Evolutionary conservation across 2,797 vertebrate species (phyloP), one percentile per base, ranked within the genome.

Genomic region (Muraenolepis orangiensis): DNA sequence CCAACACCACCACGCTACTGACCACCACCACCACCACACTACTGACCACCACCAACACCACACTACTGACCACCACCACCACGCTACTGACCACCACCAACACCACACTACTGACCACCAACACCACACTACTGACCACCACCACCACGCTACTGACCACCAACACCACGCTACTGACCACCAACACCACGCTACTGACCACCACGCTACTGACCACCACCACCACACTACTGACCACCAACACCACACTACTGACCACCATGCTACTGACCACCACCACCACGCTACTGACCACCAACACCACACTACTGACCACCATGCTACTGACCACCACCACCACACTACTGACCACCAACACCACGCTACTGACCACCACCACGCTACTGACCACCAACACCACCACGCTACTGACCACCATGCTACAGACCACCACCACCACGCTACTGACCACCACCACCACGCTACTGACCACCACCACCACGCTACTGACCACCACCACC

Each of bases 331-430:
- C n/a, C n/a, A n/a, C n/a, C n/a, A n/a, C n/a, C n/a, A n/a, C n/a
- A n/a, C n/a, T n/a, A n/a, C n/a, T n/a, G n/a, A 79, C 70, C 77
- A 82, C 85, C 80, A 81, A 78, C 74, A 82, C 80, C 76, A 70
- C 30, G n/a, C 72, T 66, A 67, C 20, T 42, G 61, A 31, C 18
- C 13, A 69, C n/a, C n/a, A n/a, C n/a, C n/a, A n/a, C n/a, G n/a
- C n/a, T n/a, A n/a, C n/a, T n/a, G n/a, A 79, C 70, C 77, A 82
- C 85, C 80, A 81, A n/a, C n/a, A n/a, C 79, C 74, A 82, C 80
- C 76, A 70, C 30, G n/a, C 72, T 66, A 67, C 20, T 42, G 61
- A 31, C 18, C 13, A 69, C n/a, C n/a, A n/a, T n/a, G n/a, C n/a
- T n/a, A n/a, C n/a, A n/a, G n/a, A n/a, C n/a, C n/a, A n/a, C n/a